phyloP scores from a whole-genome alignment of 2,113 vertebrate genomes.

The Oreochromis aureus region DNA sequence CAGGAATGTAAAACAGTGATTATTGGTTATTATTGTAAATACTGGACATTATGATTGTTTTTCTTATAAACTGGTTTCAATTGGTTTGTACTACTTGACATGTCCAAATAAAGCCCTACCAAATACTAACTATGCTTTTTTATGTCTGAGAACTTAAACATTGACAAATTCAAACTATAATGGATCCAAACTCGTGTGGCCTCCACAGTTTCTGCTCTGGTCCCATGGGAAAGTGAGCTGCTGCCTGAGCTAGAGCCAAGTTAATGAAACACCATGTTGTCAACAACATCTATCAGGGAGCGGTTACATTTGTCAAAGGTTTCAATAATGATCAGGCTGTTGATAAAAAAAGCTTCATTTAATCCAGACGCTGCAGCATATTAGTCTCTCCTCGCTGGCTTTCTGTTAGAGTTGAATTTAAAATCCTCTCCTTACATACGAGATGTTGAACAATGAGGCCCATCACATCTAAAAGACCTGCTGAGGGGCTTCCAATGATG shows the following conservation, averaged over 20 bases:
- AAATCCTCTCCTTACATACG: background rate
- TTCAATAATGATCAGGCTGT: background rate
- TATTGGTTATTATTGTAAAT: too few relatives aligned
- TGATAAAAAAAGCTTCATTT: background rate
- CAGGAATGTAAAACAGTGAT: too few relatives aligned
- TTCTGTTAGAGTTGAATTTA: background rate
- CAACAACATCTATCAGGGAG: background rate
- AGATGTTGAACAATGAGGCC: background rate
- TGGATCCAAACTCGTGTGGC: background rate
- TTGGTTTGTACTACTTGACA: background rate
- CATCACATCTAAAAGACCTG: background rate
- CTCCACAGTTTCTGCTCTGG: background rate
- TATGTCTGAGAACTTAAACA: background rate
- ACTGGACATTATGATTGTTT: background rate
- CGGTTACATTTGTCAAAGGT: background rate
- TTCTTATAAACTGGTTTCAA: background rate
- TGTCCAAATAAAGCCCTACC: background rate
- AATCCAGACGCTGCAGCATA: rapidly evolving
- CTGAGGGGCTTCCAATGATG: background rate
- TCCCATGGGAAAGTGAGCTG: background rate
- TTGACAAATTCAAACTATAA: background rate
- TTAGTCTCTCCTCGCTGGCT: rapidly evolving
- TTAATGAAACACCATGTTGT: background rate
- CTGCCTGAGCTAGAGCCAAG: background rate
- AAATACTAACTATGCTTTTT: background rate